These are phyloP conservation scores for Antheraea assamensis DNA, from an alignment of 2,888 invertebrate species.

Conservation along the genomic window DNA sequence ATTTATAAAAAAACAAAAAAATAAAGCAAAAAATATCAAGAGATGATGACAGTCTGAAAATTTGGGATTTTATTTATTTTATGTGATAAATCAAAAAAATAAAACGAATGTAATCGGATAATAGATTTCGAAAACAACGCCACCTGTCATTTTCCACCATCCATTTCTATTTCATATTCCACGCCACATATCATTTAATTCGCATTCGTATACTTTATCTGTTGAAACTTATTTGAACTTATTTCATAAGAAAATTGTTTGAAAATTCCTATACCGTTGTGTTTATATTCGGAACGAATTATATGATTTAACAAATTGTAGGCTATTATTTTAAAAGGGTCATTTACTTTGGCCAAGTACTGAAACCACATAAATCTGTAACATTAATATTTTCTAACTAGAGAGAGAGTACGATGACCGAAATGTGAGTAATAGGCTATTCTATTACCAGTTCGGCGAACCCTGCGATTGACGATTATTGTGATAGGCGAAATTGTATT, in stretches of 20 bases:
- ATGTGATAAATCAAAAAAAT: too few species aligned
- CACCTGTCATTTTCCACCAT: too few species aligned
- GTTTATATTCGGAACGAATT: neutral
- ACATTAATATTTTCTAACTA: neutral
- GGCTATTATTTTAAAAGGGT: neutral
- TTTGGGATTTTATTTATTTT: too few species aligned
- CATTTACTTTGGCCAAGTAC: neutral
- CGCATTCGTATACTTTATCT: neutral
- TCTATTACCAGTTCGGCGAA: constrained; percentile 8
- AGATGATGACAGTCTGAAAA: too few species aligned
- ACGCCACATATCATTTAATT: neutral
- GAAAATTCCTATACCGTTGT: neutral
- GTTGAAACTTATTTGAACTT: too few species aligned
- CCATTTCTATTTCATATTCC: too few species aligned
- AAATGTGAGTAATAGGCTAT: neutral
- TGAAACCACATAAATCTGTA: neutral
- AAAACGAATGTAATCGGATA: too few species aligned
- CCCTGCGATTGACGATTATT: constrained; percentile 6
- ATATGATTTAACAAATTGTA: neutral
- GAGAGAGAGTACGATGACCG: neutral
- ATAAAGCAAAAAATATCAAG: too few species aligned
- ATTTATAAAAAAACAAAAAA: too few species aligned
- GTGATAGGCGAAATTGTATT: neutral
- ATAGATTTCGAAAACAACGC: too few species aligned
- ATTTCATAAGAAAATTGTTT: neutral